Evolutionary conservation across 2,113 vertebrate genomes (phyloP), one percentile per base, ranked within the genome.

Genomic region (Chitala chitala): DNA sequence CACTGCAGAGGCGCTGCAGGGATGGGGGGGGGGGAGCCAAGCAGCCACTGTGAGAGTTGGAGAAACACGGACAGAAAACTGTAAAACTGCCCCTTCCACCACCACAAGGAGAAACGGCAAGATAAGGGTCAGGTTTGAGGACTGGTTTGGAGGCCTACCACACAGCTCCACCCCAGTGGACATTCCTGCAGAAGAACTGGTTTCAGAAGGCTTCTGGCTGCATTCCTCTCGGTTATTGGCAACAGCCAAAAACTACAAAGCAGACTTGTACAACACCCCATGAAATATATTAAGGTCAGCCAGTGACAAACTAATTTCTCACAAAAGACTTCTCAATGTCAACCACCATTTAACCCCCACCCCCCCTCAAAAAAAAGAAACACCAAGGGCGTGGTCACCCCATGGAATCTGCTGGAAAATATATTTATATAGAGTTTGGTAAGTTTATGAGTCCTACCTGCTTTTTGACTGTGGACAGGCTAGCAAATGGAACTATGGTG

Each of bases 121-220:
- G 64, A 68, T 68, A 48, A 46, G 24, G n/a, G 29, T 48, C 42
- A 46, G 42, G 8, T 46, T 29, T 7, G 64, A 5, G 17, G 42
- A 68, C 64, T 10, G 42, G 40, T 48, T 68, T 68, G 42, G 64
- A 48, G 42, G 46, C 46, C 42, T 46, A 44, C n/a, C 38, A 68
- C 33, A 12, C 0, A 36, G 31, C 29, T n/a, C 59, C 29, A 33
- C 31, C 59, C 59, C 38, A 36, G 29, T 63, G 31, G 59, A 63
- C 29, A 63, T 38, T 63, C 59, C 59, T 38, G 15, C 36, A 36
- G 59, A 20, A 36, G 1, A 63, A 63, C 4, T 38, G 15, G 31
- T 38, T 63, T 63, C 59, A 36, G 38, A 38, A n/a, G 51, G 51
- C 20, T n/a, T 22, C 2, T n/a, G 51, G n/a, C n/a, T n/a, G n/a